Percentiles rank a stretch among this genome's conserved stretches.
These are phyloP conservation scores for Botia almorhae DNA, from an alignment of 2,797 vertebrate species.

Conservation along the genomic window DNA sequence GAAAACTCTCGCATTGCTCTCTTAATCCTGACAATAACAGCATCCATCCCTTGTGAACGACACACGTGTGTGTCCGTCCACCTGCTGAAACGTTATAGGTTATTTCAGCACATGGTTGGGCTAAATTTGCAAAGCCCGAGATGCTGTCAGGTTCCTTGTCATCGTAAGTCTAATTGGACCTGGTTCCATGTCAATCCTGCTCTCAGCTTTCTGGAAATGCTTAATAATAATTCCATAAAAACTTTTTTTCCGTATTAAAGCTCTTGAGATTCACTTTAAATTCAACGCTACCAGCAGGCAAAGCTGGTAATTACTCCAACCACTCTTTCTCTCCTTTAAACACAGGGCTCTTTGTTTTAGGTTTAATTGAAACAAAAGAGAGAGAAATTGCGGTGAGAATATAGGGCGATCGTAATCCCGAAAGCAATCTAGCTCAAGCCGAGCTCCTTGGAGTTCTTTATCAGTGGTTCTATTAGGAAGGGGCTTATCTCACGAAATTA, in stretches of 20 bases:
- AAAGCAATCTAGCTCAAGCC: slow-evolving; percentile 67
- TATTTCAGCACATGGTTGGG: slow-evolving; percentile 39
- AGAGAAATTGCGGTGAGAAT: slow-evolving; percentile 55
- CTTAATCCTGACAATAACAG: slow-evolving; percentile 51
- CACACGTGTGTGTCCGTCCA: slow-evolving; percentile 37
- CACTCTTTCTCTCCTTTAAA: slow-evolving; percentile 64
- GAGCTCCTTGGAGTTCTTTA: slow-evolving; percentile 60
- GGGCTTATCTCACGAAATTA: slow-evolving; percentile 65
- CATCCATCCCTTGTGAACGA: slow-evolving; percentile 44
- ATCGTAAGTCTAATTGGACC: slow-evolving; percentile 58
- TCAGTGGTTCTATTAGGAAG: slow-evolving; percentile 62
- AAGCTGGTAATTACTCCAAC: slow-evolving; percentile 75
- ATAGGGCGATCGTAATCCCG: slow-evolving; percentile 55
- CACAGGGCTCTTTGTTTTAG: slow-evolving; percentile 69
- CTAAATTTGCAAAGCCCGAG: slow-evolving; percentile 51
- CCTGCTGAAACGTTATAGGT: slow-evolving; percentile 39
- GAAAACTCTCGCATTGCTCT: background rate
- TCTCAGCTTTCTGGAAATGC: slow-evolving; percentile 62
- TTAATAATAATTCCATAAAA: slow-evolving; percentile 67
- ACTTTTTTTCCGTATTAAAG: slow-evolving; percentile 70
- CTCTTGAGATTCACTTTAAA: slow-evolving; percentile 69
- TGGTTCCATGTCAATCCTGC: slow-evolving; percentile 59
- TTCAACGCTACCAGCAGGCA: slow-evolving; percentile 67
- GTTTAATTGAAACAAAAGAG: slow-evolving; percentile 67
- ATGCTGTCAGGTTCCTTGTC: slow-evolving; percentile 55